A percentile compares a stretch with the other conserved stretches of the same genome.
phyloP scores from a whole-genome alignment of 2,797 vertebrate species.

The Manis javanica region DNA sequence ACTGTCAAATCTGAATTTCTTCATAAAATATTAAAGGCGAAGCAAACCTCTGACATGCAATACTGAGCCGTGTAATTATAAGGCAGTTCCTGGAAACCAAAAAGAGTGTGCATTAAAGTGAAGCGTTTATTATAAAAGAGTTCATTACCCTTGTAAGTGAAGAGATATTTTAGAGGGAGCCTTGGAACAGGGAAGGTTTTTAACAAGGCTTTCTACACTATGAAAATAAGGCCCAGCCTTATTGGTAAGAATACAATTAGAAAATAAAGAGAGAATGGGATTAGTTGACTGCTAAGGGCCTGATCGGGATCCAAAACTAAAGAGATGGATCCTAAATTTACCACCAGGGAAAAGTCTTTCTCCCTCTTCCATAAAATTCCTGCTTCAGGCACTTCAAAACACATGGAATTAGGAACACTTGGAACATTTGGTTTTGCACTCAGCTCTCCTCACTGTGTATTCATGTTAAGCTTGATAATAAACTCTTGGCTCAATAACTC shows the following conservation, averaged over 20 bases:
- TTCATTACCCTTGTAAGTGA: slow-evolving; percentile 88
- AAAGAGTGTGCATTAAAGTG: slow-evolving; percentile 83
- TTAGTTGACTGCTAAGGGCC: slow-evolving; percentile 59
- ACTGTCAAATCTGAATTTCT: slow-evolving; percentile 90
- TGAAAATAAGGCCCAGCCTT: slow-evolving; percentile 77
- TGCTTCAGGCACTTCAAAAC: slow-evolving; percentile 70
- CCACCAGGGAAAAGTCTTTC: slow-evolving; percentile 73
- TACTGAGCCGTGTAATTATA: slow-evolving; percentile 84
- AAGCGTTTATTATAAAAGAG: slow-evolving; percentile 87
- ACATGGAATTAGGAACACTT: slow-evolving; percentile 67
- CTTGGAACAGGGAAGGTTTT: slow-evolving; percentile 81
- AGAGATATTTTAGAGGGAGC: slow-evolving; percentile 83
- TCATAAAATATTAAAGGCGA: slow-evolving; percentile 90
- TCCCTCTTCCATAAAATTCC: slow-evolving; percentile 65
- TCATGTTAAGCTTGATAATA: slow-evolving; percentile 75
- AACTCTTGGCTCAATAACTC: slow-evolving; percentile 77
- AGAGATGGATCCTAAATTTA: slow-evolving; percentile 73
- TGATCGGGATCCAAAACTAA: slow-evolving; percentile 70
- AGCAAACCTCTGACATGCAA: slow-evolving; percentile 87
- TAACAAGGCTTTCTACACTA: slow-evolving; percentile 69
- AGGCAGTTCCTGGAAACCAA: slow-evolving; percentile 87
- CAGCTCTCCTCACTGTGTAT: slow-evolving; percentile 56
- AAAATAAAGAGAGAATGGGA: slow-evolving; percentile 74
- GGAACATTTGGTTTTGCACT: slow-evolving; percentile 70
- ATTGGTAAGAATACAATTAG: slow-evolving; percentile 77